These are phyloP conservation scores for Crenichthys baileyi DNA, from an alignment of 2,797 vertebrate species.

Conservation along the genomic window DNA sequence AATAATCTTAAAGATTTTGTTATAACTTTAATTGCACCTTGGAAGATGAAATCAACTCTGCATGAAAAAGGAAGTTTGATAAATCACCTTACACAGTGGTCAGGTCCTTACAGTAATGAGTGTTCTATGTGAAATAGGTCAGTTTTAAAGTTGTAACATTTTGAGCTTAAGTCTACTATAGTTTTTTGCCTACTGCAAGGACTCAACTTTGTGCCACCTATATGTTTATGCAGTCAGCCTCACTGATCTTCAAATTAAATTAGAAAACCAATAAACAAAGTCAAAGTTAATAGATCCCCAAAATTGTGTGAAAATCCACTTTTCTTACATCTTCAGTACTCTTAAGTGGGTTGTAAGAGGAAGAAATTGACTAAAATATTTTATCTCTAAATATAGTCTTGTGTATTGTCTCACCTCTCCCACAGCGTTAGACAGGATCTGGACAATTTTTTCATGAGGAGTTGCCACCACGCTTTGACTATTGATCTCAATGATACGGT, in stretches of 20 bases:
- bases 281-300: not conserved
- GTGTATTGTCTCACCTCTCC: conserved; percentile 86
- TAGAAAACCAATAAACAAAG: not conserved
- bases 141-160: not conserved
- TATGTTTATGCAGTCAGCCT: too few species aligned
- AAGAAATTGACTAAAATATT: not conserved
- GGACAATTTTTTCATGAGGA: conserved; percentile 96
- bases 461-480: conserved; percentile 96
- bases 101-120: not conserved
- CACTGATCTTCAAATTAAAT: not conserved
- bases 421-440: conserved; percentile 94
- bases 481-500: conserved; percentile 97
- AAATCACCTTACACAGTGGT: too few species aligned
- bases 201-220: too few species aligned
- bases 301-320: not conserved
- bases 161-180: not conserved
- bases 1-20: too few species aligned
- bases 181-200: too few species aligned
- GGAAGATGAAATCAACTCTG: not conserved
- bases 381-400: not conserved
- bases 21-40: too few species aligned
- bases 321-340: not conserved
- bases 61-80: not conserved
- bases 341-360: not conserved
- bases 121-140: not conserved